These are phyloP conservation scores for Coptodon rendalli DNA, from an alignment of 2,113 vertebrate species.

Conservation along the genomic window DNA sequence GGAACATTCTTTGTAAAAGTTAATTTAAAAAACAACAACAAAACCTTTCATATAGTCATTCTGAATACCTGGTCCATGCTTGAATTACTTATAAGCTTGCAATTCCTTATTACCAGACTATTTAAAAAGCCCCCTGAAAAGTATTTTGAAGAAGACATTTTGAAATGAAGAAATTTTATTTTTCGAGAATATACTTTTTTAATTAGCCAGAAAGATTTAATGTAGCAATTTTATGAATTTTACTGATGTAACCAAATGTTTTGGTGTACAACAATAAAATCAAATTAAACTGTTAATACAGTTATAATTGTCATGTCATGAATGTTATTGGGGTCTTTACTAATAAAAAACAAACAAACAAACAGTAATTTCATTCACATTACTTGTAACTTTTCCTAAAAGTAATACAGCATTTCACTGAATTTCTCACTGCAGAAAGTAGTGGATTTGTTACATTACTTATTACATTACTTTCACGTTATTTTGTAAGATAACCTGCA, in stretches of 20 bases:
- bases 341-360: not conserved
- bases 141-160: not conserved
- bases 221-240: not conserved
- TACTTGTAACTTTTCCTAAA: not conserved
- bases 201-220: not conserved
- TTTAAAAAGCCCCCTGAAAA: not conserved
- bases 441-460: not conserved
- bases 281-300: not conserved
- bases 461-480: not conserved
- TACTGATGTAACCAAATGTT: not conserved
- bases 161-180: not conserved
- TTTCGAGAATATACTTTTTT: not conserved
- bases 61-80: not conserved
- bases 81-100: not conserved
- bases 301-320: not conserved
- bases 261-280: not conserved
- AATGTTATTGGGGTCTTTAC: not conserved
- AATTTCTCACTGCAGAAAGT: not conserved
- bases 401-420: not conserved
- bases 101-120: not conserved
- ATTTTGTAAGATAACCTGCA: not conserved
- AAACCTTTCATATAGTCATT: not conserved
- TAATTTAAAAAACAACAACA: not conserved
- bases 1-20: not conserved
- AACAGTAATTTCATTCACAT: not conserved